Evolutionary conservation across 2,113 vertebrate genomes (phyloP).

Genomic region (Oncorhynchus mykiss): DNA sequence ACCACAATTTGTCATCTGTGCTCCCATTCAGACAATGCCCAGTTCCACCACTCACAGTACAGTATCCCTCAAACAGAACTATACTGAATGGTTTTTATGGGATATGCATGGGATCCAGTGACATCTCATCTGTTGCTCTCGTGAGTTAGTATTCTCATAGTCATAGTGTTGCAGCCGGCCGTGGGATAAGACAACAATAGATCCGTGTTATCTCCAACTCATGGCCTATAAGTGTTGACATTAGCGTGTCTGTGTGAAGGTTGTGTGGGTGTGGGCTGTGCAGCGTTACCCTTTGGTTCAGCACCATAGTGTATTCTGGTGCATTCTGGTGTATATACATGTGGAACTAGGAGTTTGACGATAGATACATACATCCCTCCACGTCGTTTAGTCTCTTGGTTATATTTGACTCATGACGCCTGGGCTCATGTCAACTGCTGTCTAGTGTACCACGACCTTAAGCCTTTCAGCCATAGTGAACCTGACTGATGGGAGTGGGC

Average conservation of each 20-base stretch:
- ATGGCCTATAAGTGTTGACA: not conserved
- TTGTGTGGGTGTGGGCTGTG: slow-evolving; percentile 7
- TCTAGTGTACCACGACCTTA: slow-evolving; percentile 54
- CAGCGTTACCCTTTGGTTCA: slow-evolving; percentile 45
- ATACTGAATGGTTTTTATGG: not conserved
- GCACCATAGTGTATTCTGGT: slow-evolving; percentile 45
- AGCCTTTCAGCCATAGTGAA: slow-evolving; percentile 46
- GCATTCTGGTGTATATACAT: not conserved
- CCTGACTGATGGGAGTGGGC: slow-evolving; percentile 61
- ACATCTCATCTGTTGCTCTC: not conserved
- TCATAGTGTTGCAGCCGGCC: not conserved
- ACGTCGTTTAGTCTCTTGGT: slow-evolving; percentile 40
- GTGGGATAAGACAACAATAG: not conserved
- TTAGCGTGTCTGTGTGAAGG: not conserved
- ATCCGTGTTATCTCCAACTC: not conserved
- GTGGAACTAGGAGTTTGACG: slow-evolving; percentile 34
- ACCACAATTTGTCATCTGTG: slow-evolving; percentile 2
- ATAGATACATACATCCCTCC: slow-evolving; percentile 52
- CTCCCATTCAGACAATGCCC: not conserved
- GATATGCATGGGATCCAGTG: not conserved
- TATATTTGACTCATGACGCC: slow-evolving; percentile 56
- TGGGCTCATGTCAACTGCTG: slow-evolving; percentile 62
- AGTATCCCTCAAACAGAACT: not conserved
- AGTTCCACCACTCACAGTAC: too few species aligned
- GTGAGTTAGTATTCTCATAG: not conserved